Conservation (phyloP, 2,113 vertebrate genomes). For the Rhineura floridana region DNA sequence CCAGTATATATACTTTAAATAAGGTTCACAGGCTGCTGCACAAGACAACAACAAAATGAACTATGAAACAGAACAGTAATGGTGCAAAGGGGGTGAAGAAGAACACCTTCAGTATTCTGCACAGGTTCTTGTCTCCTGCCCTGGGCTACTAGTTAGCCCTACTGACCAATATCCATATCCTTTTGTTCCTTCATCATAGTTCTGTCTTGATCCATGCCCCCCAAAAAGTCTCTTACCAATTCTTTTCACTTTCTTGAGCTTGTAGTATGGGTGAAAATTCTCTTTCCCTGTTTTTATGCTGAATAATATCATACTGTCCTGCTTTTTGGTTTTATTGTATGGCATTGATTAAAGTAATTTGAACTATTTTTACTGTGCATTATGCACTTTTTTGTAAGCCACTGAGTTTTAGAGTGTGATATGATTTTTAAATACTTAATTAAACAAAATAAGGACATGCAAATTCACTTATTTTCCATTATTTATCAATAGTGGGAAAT, state of each 20-base stretch:
- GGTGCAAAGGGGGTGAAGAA: neutral
- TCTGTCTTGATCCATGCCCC: neutral
- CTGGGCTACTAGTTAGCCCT: neutral
- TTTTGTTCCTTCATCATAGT: neutral
- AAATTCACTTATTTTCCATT: neutral
- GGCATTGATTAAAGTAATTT: too few species aligned
- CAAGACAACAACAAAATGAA: neutral
- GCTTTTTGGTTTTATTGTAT: too few species aligned
- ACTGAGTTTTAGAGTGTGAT: too few species aligned
- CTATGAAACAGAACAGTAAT: neutral
- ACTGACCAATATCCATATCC: neutral
- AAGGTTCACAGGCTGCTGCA: neutral
- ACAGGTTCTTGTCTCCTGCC: neutral
- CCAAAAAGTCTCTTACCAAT: too few species aligned
- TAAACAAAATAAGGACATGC: neutral
- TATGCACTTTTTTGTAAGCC: too few species aligned
- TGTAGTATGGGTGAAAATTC: too few species aligned
- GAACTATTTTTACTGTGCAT: too few species aligned
- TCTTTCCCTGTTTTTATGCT: too few species aligned
- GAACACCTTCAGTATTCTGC: neutral
- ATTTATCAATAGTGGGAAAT: neutral
- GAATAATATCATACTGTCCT: too few species aligned
- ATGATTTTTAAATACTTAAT: neutral
- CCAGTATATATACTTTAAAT: neutral
- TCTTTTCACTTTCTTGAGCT: neutral